Percentiles rank a stretch among this genome's conserved stretches.
phyloP scores from a whole-genome alignment of 2,888 invertebrate genomes.

The Asteroscopus sphinx region DNA sequence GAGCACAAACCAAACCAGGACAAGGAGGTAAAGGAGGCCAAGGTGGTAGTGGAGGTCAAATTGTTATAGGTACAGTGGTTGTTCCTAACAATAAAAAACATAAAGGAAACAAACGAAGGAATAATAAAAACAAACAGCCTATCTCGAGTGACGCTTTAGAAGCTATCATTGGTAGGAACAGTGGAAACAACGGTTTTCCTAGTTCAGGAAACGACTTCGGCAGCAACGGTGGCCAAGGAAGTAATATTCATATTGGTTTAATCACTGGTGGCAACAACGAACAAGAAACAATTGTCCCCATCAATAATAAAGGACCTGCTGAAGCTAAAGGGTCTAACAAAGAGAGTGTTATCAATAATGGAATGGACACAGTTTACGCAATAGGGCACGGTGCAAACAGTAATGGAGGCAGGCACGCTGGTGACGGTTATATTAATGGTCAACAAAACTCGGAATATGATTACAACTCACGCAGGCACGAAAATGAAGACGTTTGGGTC shows the following conservation, averaged over 20 bases:
- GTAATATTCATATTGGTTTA: conserved; percentile 4
- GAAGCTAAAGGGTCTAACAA: not conserved
- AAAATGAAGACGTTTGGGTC: conserved; percentile 16
- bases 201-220: not conserved
- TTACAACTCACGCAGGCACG: not conserved
- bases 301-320: conserved; percentile 1
- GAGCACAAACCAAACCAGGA: not conserved
- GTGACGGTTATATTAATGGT: not conserved
- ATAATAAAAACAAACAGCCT: not conserved
- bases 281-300: not conserved
- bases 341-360: not conserved
- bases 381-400: conserved; percentile 1
- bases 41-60: conserved; percentile 2
- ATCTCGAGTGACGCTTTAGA: not conserved
- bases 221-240: no score
- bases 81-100: conserved; percentile 6
- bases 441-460: not conserved
- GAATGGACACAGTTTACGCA: not conserved
- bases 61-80: not conserved
- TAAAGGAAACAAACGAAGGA: conserved; percentile 4
- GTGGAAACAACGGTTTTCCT: not conserved
- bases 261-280: conserved; percentile 15
- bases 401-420: not conserved
- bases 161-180: conserved; percentile 1
- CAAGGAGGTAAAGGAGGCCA: conserved; percentile 1